phyloP scores from a whole-genome alignment of 1,140 invertebrate species.

The Lethrus apterus region DNA sequence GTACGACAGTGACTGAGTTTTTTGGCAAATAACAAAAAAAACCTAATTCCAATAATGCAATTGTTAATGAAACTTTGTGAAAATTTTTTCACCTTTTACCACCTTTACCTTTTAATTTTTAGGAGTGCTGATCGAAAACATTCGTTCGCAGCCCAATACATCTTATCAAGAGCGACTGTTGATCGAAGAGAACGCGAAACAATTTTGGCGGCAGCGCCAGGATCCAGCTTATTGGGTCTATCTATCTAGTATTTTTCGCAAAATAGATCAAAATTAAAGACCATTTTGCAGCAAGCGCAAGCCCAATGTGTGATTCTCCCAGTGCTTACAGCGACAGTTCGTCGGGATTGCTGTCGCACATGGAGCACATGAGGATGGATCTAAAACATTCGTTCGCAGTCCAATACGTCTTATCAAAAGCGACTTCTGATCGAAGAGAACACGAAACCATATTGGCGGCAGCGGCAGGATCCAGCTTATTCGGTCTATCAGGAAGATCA shows the following conservation, averaged over 20 bases:
- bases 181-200: slow-evolving; percentile 77
- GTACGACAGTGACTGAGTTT: no score
- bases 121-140: slow-evolving; percentile 94
- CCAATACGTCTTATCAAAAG: slow-evolving; percentile 83
- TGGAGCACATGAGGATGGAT: slow-evolving; percentile 96
- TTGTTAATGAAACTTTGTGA: no score
- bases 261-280: no score
- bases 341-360: slow-evolving; percentile 82
- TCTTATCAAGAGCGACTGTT: slow-evolving; percentile 80
- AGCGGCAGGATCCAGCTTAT: slow-evolving; percentile 45
- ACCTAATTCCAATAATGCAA: no score
- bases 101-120: no score
- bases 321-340: no score
- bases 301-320: no score
- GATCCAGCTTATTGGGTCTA: no score
- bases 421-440: slow-evolving; percentile 80
- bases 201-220: slow-evolving; percentile 61
- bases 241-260: no score
- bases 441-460: slow-evolving; percentile 68
- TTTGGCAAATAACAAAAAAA: no score
- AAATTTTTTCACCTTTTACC: no score
- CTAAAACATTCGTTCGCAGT: slow-evolving; percentile 93
- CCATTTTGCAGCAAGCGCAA: no score
- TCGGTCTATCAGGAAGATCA: slow-evolving; percentile 34
- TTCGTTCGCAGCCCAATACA: slow-evolving; percentile 90